Evolutionary conservation across 2,797 vertebrate genomes (phyloP).

Genomic region (Pogoniulus pusillus): DNA sequence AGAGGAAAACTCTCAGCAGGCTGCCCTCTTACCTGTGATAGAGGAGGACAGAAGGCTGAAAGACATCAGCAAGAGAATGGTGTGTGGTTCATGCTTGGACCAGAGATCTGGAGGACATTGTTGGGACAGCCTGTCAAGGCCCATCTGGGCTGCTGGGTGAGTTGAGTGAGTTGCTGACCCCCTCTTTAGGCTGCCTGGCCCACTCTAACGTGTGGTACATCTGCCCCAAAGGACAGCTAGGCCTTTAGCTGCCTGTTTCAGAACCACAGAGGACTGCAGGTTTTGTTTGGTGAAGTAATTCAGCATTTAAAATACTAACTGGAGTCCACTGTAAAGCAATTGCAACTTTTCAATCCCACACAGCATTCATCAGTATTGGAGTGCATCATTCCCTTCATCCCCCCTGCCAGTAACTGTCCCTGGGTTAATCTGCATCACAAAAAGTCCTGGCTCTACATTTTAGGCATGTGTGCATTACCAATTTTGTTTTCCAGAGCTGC

Average conservation of each 20-base stretch:
- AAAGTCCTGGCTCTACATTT: not conserved
- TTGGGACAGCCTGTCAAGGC: not conserved
- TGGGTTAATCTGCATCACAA: not conserved
- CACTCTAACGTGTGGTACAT: fast-evolving
- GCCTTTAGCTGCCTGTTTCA: not conserved
- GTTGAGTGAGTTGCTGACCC: not conserved
- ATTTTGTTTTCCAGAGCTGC: not conserved
- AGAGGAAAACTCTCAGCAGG: not conserved
- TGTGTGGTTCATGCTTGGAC: not conserved
- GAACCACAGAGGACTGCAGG: not conserved
- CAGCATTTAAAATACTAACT: not conserved
- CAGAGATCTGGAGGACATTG: fast-evolving
- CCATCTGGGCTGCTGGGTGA: not conserved
- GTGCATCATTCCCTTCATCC: not conserved
- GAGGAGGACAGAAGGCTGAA: not conserved
- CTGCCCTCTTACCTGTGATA: not conserved
- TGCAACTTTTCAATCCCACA: not conserved
- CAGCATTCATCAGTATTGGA: not conserved
- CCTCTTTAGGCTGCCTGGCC: not conserved
- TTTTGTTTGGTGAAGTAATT: not conserved
- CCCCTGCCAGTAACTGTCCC: not conserved
- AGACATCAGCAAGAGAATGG: not conserved
- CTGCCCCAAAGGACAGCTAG: not conserved
- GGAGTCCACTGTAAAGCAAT: not conserved
- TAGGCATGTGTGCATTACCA: not conserved